Conservation (phyloP, 2,113 vertebrate genomes). For the Cichladusa arquata region DNA sequence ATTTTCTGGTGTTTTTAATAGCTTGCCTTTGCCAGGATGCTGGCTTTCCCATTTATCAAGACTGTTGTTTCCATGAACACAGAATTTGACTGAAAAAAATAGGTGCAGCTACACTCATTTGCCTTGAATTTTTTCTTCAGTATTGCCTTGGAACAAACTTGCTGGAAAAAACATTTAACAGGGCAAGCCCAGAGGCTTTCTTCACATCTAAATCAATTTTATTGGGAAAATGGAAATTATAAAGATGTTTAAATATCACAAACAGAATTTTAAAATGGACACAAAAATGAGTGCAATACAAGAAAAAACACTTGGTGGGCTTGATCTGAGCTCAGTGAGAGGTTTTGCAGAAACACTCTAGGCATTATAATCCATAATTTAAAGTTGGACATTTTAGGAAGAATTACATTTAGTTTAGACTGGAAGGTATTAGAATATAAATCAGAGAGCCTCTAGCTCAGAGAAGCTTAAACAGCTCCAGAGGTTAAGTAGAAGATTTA, state of each 20-base stretch:
- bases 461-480: conserved; percentile 16
- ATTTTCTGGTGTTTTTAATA: not conserved
- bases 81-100: not conserved
- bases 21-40: not conserved
- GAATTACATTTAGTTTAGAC: conserved; percentile 32
- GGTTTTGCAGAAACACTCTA: not conserved
- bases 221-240: not conserved
- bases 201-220: not conserved
- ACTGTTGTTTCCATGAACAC: not conserved
- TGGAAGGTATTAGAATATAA: conserved; percentile 9
- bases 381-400: conserved; percentile 31
- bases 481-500: conserved; percentile 57
- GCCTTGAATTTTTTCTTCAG: not conserved
- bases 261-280: not conserved
- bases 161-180: not conserved
- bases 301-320: not conserved
- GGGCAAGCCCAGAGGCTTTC: not conserved
- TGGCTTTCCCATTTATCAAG: not conserved
- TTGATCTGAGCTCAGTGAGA: not conserved
- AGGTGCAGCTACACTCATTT: not conserved
- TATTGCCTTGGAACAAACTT: not conserved
- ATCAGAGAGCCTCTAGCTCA: not conserved
- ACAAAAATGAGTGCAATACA: not conserved
- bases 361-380: not conserved
- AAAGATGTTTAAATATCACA: not conserved